Conservation (phyloP, 2,888 invertebrate species). For the Apotomis capreana region DNA sequence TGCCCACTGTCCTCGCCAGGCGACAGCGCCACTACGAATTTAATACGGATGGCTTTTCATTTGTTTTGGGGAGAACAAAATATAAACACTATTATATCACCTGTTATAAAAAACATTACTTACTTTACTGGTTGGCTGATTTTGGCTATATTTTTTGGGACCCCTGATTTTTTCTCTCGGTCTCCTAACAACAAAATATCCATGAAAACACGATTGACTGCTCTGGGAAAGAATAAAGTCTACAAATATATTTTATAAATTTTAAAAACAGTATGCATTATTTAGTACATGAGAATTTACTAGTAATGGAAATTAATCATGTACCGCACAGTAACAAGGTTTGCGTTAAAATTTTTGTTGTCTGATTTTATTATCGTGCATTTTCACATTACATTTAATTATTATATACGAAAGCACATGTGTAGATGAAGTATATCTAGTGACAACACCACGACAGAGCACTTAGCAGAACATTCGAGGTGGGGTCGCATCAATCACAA, state of each 20-base stretch:
- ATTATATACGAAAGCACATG: constrained; percentile 30
- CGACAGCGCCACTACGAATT: constrained; percentile 32
- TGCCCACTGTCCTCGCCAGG: constrained; percentile 40
- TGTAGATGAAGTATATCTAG: constrained; percentile 52
- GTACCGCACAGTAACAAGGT: not conserved
- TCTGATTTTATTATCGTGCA: not conserved
- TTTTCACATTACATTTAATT: constrained; percentile 4
- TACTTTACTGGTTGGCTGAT: not conserved
- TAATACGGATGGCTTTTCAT: constrained; percentile 22
- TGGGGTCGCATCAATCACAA: constrained; percentile 82
- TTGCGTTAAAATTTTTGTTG: not conserved
- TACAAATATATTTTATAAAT: too few species aligned
- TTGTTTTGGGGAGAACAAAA: constrained; percentile 18
- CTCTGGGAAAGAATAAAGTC: too few species aligned
- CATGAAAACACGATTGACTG: too few species aligned
- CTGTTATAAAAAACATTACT: not conserved
- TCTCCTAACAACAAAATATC: too few species aligned
- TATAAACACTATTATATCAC: not conserved
- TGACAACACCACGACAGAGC: constrained; percentile 72
- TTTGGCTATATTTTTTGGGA: too few species aligned
- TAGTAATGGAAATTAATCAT: too few species aligned
- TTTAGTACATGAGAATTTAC: too few species aligned
- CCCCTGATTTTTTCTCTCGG: too few species aligned
- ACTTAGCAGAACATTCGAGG: constrained; percentile 76
- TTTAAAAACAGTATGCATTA: too few species aligned